Conservation (phyloP, 2,797 vertebrate species). For the Lophotriccus pileatus region DNA sequence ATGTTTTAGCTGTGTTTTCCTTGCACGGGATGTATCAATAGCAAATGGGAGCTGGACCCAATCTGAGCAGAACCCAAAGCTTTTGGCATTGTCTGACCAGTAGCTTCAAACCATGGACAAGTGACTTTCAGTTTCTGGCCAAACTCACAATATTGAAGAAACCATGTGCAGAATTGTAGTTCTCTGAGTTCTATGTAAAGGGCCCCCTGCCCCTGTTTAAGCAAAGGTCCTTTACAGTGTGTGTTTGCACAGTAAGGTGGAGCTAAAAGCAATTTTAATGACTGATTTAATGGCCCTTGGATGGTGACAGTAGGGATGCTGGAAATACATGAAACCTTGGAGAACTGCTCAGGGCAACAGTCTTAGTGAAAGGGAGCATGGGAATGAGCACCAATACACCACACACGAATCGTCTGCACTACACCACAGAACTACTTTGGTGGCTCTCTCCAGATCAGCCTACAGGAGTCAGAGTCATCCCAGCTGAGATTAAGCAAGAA, state of each 20-base stretch:
- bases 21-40: neutral
- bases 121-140: neutral
- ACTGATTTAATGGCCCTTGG: neutral
- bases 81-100: neutral
- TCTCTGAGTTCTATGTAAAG: neutral
- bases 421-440: neutral
- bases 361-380: neutral
- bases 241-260: neutral
- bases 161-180: neutral
- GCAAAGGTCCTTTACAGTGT: neutral
- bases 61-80: neutral
- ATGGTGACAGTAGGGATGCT: neutral
- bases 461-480: conserved; percentile 10
- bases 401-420: neutral
- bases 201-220: neutral
- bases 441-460: neutral
- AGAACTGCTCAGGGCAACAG: neutral
- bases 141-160: neutral
- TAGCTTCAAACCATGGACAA: neutral
- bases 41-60: neutral
- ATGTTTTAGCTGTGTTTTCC: neutral
- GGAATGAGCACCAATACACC: neutral
- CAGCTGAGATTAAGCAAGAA: conserved; percentile 22
- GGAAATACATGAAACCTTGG: neutral
- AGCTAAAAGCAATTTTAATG: conserved; percentile 7